Percentiles rank a stretch among this genome's conserved stretches.
Evolutionary conservation across 1,140 invertebrate species (phyloP).

Genomic region (Drosophila mayri): DNA sequence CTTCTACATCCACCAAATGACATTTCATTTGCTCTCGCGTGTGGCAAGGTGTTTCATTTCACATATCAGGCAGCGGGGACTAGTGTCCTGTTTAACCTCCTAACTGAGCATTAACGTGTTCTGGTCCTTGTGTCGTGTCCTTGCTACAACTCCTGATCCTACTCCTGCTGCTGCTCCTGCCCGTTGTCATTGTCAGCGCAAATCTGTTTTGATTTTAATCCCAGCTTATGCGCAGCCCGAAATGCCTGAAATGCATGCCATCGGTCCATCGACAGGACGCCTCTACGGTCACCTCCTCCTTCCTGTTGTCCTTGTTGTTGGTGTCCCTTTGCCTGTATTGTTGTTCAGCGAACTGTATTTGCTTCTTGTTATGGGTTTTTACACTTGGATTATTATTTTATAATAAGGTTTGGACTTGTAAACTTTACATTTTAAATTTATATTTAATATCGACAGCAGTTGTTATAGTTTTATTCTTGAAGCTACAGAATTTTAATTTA

Average conservation of each 20-base stretch:
- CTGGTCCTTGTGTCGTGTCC: slow-evolving; percentile 26
- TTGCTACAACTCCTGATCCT: slow-evolving; percentile 1
- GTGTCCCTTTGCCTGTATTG: slow-evolving; percentile 28
- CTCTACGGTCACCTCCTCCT: slow-evolving; percentile 6
- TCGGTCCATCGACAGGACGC: slow-evolving; percentile 32
- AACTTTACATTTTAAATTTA: too few relatives aligned
- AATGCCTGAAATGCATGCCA: slow-evolving; percentile 48
- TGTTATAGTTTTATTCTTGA: background rate
- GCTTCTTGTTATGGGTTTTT: slow-evolving; percentile 38
- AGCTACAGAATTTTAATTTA: background rate
- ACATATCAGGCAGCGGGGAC: slow-evolving; percentile 35
- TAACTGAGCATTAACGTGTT: slow-evolving; percentile 49
- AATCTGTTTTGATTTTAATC: slow-evolving; percentile 58
- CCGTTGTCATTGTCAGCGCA: slow-evolving; percentile 52
- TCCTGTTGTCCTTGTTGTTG: slow-evolving; percentile 3
- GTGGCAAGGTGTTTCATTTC: slow-evolving; percentile 49
- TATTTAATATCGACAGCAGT: background rate
- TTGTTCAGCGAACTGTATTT: slow-evolving; percentile 62
- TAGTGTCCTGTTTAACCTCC: slow-evolving; percentile 53
- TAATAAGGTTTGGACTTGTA: too few relatives aligned
- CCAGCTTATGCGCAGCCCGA: slow-evolving; percentile 44
- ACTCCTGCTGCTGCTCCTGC: slow-evolving; percentile 2
- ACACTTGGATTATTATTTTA: slow-evolving; percentile 17
- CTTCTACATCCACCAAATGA: slow-evolving; percentile 17
- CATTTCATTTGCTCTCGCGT: slow-evolving; percentile 44